Evolutionary conservation across 1,140 invertebrate species (phyloP).

Genomic region (Rhagoletis pomonella): DNA sequence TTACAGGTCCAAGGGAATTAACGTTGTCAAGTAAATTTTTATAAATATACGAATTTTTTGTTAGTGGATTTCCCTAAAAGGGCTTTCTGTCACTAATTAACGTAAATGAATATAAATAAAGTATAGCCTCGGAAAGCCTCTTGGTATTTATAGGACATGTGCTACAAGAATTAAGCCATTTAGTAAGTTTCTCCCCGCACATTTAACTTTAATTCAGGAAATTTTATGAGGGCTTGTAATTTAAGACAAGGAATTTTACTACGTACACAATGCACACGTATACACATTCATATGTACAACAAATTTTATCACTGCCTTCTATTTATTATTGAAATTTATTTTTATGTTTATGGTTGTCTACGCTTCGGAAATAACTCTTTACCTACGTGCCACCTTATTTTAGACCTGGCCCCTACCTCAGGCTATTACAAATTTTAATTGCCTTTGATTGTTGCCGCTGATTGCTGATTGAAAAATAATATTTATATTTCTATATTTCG

Average conservation of each 20-base stretch:
- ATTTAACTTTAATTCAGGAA: background rate
- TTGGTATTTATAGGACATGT: background rate
- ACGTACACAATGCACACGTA: too few species aligned
- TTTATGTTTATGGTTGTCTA: background rate
- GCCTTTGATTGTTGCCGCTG: constrained; percentile 23
- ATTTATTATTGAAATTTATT: background rate
- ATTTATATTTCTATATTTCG: constrained; percentile 46
- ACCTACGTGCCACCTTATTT: background rate
- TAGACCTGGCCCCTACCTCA: background rate
- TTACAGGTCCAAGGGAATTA: too few species aligned
- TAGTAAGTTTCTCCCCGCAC: background rate
- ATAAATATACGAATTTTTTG: too few species aligned
- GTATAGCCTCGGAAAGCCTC: background rate
- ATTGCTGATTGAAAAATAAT: constrained; percentile 51
- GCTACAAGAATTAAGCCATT: background rate
- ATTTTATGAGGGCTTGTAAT: background rate
- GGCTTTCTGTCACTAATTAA: background rate
- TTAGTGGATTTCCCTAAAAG: background rate
- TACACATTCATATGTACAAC: too few species aligned
- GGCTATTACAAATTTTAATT: constrained; percentile 29
- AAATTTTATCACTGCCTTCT: too few species aligned
- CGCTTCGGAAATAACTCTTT: background rate
- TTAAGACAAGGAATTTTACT: too few species aligned
- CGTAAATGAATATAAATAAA: background rate
- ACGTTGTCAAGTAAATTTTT: too few species aligned